A percentile compares a stretch with the other conserved stretches of the same genome.
phyloP scores from a whole-genome alignment of 2,797 vertebrate species.

The Pangasius mekongensis region DNA sequence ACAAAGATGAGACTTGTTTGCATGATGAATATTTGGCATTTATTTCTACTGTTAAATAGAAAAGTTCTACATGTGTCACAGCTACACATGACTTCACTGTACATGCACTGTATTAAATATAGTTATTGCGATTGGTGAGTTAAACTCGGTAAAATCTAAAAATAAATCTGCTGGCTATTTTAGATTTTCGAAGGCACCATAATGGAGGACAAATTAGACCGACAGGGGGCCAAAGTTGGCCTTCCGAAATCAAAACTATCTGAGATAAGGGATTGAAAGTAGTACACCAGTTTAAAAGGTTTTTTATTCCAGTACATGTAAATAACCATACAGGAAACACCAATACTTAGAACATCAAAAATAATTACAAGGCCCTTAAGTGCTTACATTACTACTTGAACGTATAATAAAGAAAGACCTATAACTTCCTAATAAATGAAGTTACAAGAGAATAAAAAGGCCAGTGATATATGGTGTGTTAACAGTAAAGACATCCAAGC shows the following conservation, averaged over 20 bases:
- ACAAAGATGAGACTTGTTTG: background rate
- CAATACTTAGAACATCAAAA: background rate
- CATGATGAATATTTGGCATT: too few species aligned
- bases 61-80: background rate
- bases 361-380: background rate
- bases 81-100: background rate
- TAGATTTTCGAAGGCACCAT: background rate
- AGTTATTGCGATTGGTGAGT: background rate
- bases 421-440: background rate
- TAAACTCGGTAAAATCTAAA: background rate
- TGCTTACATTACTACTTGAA: background rate
- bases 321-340: background rate
- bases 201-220: background rate
- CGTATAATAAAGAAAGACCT: background rate
- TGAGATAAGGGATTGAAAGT: background rate
- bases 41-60: background rate
- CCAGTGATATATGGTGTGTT: background rate
- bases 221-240: background rate
- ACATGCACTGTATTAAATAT: background rate
- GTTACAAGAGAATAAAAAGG: background rate
- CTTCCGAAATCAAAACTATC: background rate
- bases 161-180: background rate
- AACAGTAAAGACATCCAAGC: background rate
- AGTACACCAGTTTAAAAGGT: background rate
- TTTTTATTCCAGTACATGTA: conserved; percentile 3